Evolutionary conservation across 2,113 vertebrate species (phyloP).

Genomic region (Nothobranchius furzeri): DNA sequence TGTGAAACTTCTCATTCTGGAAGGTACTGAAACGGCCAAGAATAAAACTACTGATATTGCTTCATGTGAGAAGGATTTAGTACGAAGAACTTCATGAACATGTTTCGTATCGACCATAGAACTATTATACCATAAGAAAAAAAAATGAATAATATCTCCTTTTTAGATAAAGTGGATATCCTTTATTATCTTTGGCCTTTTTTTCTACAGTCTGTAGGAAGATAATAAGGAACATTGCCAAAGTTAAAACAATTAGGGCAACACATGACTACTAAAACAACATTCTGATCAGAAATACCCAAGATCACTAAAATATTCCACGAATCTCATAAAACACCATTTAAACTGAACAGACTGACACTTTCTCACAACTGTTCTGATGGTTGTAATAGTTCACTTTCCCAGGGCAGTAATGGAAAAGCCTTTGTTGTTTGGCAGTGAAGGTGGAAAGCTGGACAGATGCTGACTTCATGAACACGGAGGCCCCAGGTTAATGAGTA

Average conservation of each 20-base stretch:
- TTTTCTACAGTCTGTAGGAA: background rate
- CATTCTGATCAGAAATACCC: background rate
- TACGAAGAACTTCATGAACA: too few species aligned
- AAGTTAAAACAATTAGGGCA: background rate
- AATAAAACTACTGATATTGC: too few species aligned
- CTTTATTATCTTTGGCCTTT: background rate
- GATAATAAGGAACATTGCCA: background rate
- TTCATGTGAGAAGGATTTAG: too few species aligned
- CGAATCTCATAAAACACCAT: slow-evolving; percentile 4
- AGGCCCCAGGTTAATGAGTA: slow-evolving; percentile 58
- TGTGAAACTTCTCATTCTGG: too few species aligned
- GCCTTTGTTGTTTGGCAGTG: slow-evolving; percentile 74
- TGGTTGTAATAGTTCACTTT: slow-evolving; percentile 68
- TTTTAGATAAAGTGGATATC: background rate
- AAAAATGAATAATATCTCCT: too few species aligned
- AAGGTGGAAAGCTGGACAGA: slow-evolving; percentile 75
- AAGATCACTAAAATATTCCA: background rate
- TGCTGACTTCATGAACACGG: slow-evolving; percentile 57
- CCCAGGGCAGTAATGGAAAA: slow-evolving; percentile 74
- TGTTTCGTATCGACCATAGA: too few species aligned
- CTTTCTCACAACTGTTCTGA: slow-evolving; percentile 46
- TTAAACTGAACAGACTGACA: slow-evolving; percentile 26
- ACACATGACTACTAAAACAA: background rate
- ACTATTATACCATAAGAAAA: too few species aligned
- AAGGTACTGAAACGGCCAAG: too few species aligned